Evolutionary conservation across 2,888 invertebrate genomes (phyloP).

Genomic region (Branchipolynoe longqiensis): DNA sequence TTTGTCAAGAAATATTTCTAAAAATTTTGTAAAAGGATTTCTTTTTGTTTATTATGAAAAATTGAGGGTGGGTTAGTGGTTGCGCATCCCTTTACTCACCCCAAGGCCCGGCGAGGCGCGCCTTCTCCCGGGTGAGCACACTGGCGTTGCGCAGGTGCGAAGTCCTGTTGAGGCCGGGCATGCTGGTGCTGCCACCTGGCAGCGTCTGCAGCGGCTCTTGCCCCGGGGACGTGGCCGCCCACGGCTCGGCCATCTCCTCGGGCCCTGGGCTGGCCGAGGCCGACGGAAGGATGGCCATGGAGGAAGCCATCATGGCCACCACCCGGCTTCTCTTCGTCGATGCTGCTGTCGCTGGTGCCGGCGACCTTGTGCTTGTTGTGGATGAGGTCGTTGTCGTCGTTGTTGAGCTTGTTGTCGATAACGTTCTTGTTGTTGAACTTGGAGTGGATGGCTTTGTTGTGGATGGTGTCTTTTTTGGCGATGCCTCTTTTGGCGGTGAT

Average conservation of each 20-base stretch:
- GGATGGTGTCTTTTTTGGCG: neutral
- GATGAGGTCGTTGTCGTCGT: no score
- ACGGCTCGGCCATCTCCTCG: neutral
- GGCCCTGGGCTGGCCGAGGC: no score
- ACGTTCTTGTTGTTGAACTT: no score
- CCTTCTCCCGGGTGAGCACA: neutral
- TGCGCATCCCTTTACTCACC: no score
- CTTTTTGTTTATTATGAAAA: no score
- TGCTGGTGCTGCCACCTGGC: neutral
- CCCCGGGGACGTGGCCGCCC: neutral
- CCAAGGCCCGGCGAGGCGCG: constrained; percentile 9
- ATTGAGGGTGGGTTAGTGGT: no score
- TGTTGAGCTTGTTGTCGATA: no score
- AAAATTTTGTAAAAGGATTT: no score
- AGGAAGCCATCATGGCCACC: neutral
- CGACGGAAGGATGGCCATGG: no score
- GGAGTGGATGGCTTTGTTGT: neutral
- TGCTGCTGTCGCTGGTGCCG: no score
- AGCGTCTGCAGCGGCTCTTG: neutral
- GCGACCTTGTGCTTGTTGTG: no score
- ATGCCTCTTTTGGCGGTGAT: neutral
- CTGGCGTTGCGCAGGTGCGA: neutral
- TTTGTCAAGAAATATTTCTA: no score
- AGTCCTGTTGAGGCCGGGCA: neutral
- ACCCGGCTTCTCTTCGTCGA: neutral